These are phyloP conservation scores for Ernsta delagoae DNA, from an alignment of 2,888 invertebrate genomes.

Conservation along the genomic window DNA sequence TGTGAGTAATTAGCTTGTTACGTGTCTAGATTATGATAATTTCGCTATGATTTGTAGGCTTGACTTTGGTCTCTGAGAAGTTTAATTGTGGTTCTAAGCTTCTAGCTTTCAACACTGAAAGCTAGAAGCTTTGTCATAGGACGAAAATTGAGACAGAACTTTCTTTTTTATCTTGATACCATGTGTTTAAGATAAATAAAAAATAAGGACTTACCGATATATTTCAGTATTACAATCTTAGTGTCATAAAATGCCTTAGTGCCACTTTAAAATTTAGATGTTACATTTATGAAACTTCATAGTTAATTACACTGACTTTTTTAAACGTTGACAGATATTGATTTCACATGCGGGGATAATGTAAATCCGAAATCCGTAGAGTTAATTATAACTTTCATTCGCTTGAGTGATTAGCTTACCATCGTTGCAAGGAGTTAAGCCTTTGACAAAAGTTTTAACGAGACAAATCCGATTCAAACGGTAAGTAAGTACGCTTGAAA, in stretches of 20 bases:
- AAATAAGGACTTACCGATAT: too few relatives aligned
- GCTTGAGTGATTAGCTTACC: conserved; percentile 23
- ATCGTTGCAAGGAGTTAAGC: conserved; percentile 22
- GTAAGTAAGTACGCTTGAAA: conserved; percentile 15
- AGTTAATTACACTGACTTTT: background rate
- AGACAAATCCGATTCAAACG: conserved; percentile 35
- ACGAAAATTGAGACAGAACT: background rate
- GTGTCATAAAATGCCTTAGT: background rate
- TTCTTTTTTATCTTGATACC: background rate
- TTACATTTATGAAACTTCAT: too few relatives aligned
- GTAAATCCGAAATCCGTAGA: conserved; percentile 6
- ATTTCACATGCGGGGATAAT: conserved; percentile 10
- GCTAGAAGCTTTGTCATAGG: background rate
- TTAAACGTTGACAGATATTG: background rate
- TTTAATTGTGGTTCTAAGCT: background rate
- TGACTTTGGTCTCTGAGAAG: background rate
- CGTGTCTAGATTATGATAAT: conserved; percentile 37
- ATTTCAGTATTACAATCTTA: too few relatives aligned
- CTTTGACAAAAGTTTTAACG: conserved; percentile 48
- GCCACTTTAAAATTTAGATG: too few relatives aligned
- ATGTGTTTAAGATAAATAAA: too few relatives aligned
- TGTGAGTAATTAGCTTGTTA: conserved; percentile 38
- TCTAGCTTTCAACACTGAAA: background rate
- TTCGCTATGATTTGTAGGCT: conserved; percentile 27
- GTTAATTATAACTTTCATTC: conserved; percentile 34